Percentiles rank a stretch among this genome's conserved stretches.
These are phyloP conservation scores for Phocoena phocoena DNA, from an alignment of 2,113 vertebrate species.

Conservation along the genomic window DNA sequence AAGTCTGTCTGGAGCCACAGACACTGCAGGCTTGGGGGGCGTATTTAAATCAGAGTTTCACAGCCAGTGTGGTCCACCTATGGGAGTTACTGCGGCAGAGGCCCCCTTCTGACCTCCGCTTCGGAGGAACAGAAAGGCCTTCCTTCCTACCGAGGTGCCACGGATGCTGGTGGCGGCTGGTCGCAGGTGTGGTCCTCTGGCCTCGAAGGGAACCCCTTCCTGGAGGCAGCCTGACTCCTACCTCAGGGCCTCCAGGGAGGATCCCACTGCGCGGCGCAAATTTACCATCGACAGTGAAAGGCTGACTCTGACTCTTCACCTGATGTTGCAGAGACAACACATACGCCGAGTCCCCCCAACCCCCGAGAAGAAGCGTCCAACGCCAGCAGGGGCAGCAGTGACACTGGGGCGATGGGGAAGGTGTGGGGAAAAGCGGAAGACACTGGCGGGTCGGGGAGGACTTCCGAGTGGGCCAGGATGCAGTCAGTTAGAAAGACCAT, in stretches of 20 bases:
- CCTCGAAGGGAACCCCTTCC: background rate
- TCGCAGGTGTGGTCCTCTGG: rapidly evolving
- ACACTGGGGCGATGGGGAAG: rapidly evolving
- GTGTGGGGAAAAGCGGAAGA: rapidly evolving
- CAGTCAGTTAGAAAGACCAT: background rate
- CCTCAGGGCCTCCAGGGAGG: background rate
- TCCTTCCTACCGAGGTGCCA: background rate
- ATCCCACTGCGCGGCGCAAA: background rate
- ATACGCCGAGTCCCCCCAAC: rapidly evolving
- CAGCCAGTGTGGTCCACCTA: background rate
- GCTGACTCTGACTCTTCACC: too few species aligned
- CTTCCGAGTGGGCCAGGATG: rapidly evolving
- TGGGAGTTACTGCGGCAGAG: too few species aligned
- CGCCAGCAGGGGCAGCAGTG: background rate
- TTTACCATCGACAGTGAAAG: background rate
- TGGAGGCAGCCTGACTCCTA: too few species aligned
- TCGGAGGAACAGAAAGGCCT: background rate
- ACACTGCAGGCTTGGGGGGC: background rate
- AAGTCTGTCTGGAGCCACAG: background rate
- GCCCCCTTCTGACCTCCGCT: background rate
- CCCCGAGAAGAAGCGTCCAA: background rate
- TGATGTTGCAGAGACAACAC: too few species aligned
- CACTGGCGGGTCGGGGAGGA: rapidly evolving
- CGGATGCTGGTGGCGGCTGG: rapidly evolving
- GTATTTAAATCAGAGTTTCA: background rate